Evolutionary conservation across 2,113 vertebrate genomes (phyloP).

Genomic region (Axis porcinus): DNA sequence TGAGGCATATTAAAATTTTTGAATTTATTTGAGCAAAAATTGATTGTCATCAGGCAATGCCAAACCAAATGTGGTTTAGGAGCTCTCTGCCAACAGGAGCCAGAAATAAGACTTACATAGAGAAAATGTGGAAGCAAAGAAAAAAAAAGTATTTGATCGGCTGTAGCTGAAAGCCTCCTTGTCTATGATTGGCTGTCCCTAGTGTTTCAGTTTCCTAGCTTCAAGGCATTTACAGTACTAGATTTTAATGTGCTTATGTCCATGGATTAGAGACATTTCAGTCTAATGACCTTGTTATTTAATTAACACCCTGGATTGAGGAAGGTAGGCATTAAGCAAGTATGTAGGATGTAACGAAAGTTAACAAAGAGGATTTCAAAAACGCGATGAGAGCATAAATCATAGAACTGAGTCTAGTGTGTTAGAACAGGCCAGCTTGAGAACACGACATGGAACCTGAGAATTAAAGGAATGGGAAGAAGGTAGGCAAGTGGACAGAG

Average conservation of each 20-base stretch:
- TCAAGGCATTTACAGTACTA: neutral
- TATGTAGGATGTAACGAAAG: neutral
- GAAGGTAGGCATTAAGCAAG: neutral
- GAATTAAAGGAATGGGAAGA: neutral
- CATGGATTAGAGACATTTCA: neutral
- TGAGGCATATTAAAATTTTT: neutral
- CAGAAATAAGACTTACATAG: neutral
- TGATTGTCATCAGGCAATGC: fast-evolving
- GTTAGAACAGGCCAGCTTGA: neutral
- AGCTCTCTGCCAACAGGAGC: neutral
- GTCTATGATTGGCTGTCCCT: neutral
- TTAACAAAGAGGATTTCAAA: neutral
- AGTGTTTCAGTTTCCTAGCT: neutral
- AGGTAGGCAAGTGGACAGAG: neutral
- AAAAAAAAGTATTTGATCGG: neutral
- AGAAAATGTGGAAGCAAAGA: neutral
- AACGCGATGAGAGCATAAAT: neutral
- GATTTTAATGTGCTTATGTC: neutral
- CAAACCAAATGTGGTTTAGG: neutral
- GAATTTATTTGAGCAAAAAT: neutral
- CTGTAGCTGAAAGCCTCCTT: neutral
- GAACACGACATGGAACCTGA: neutral
- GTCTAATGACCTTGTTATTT: neutral
- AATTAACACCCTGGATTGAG: neutral
- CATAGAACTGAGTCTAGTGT: neutral